Conservation (phyloP, 2,888 invertebrate species). For the Strigamia maritima region DNA sequence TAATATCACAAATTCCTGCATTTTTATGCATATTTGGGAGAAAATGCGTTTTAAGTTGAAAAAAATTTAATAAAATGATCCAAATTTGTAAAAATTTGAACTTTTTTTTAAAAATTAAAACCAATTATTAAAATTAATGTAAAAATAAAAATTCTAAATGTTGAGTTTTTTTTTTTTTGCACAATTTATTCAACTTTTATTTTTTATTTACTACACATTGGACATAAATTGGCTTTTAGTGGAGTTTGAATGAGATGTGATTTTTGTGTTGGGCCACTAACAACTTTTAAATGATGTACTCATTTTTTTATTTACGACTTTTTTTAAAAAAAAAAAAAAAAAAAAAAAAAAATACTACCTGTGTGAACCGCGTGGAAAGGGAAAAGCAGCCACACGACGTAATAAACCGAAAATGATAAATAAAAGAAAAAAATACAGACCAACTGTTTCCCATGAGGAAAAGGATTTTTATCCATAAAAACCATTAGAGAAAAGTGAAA, state of each 20-base stretch:
- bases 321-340: too few relatives aligned
- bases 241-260: neutral
- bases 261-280: slow-evolving; percentile 1
- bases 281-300: slow-evolving; percentile 1
- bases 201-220: neutral
- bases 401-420: slow-evolving; percentile 6
- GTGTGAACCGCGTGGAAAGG: neutral
- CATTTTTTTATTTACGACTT: slow-evolving; percentile 25
- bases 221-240: neutral
- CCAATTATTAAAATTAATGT: too few relatives aligned
- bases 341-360: slow-evolving; percentile 3
- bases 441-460: slow-evolving; percentile 19
- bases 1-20: too few relatives aligned
- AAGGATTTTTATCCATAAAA: slow-evolving; percentile 21
- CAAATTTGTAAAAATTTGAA: too few relatives aligned
- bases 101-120: too few relatives aligned
- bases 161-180: neutral
- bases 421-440: slow-evolving; percentile 21
- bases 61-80: too few relatives aligned
- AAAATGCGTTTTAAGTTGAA: too few relatives aligned
- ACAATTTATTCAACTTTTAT: neutral
- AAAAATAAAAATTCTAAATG: too few relatives aligned
- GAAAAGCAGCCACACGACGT: slow-evolving; percentile 3
- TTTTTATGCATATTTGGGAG: too few relatives aligned
- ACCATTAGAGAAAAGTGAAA: slow-evolving; percentile 5